Evolutionary conservation across 2,113 vertebrate genomes (phyloP), one percentile per base, ranked within the genome.

Genomic region (Hoplias malabaricus): DNA sequence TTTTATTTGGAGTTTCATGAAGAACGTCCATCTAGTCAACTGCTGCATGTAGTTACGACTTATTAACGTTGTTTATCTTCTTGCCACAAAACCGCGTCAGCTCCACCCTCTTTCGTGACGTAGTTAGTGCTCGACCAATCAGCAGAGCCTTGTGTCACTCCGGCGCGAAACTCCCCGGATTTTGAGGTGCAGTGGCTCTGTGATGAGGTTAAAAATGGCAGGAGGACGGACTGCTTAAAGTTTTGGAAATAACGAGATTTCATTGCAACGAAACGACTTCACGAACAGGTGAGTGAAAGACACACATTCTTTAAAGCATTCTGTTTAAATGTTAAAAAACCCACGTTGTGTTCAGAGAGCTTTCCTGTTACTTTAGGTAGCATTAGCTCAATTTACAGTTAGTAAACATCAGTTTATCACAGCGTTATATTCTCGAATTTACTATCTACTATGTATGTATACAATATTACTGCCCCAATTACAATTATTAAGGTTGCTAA

Each of bases 121-220:
- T 33, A 13, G n/a, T 19, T 69, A n/a, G 9, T n/a, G 5, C 2
- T 56, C 4, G 67, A 33, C 87, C 89, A 91, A 90, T 91, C 79
- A 75, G 8, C 25, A 48, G 48, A 21, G 9, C 70, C 21, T 3
- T 25, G 50, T 75, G 65, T 61, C 57, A 19, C 33, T 87, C 82
- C 85, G 83, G 90, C 89, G 90, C 86, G 86, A 91, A 84, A 88
- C 33, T 69, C 54, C 56, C 21, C 21, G 50, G 56, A 57, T 43
- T 33, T 70, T 61, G 63, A 61, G 21, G 36, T 10, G 21, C 11
- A 0, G 31, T 29, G n/a, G 10, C 33, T 6, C 16, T 19, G 48
- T 53, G 5, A n/a, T n/a, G n/a, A n/a, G n/a, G n/a, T n/a, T n/a
- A n/a, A n/a, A n/a, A n/a, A n/a, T n/a, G n/a, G n/a, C n/a, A n/a